A percentile compares a stretch with the other conserved stretches of the same genome.
These are phyloP conservation scores for Syrista parreyssii DNA, from an alignment of 2,888 invertebrate genomes.

Conservation along the genomic window DNA sequence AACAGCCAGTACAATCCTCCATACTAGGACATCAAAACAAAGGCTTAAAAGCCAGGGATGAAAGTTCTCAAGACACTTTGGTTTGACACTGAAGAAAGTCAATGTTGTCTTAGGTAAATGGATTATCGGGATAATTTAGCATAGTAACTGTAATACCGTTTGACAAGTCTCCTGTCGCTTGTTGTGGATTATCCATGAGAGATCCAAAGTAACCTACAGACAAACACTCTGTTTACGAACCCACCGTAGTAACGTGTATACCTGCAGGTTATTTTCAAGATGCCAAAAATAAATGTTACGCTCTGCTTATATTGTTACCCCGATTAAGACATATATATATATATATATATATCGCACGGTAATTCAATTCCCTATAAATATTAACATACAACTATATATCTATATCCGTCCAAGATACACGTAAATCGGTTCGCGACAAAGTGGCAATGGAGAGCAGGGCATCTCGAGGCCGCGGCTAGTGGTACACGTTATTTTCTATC, in stretches of 20 bases:
- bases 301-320: neutral
- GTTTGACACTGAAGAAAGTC: neutral
- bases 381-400: no score
- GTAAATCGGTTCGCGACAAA: constrained; percentile 25
- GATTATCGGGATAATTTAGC: neutral
- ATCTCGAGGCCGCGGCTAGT: constrained; percentile 54
- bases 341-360: no score
- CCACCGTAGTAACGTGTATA: neutral
- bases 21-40: neutral
- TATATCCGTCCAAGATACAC: neutral
- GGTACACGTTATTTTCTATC: constrained; percentile 45
- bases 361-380: no score
- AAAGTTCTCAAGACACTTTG: neutral
- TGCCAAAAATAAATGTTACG: neutral
- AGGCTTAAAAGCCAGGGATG: neutral
- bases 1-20: neutral
- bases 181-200: neutral
- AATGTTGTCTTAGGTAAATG: neutral
- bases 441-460: constrained; percentile 58
- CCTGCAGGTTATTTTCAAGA: neutral
- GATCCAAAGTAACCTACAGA: neutral
- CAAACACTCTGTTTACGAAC: neutral
- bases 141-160: neutral
- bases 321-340: no score
- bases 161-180: neutral